These are phyloP conservation scores for sheep (Ovis aries) DNA, from an alignment of 2,113 vertebrate species.

Conservation along the genomic window DNA sequence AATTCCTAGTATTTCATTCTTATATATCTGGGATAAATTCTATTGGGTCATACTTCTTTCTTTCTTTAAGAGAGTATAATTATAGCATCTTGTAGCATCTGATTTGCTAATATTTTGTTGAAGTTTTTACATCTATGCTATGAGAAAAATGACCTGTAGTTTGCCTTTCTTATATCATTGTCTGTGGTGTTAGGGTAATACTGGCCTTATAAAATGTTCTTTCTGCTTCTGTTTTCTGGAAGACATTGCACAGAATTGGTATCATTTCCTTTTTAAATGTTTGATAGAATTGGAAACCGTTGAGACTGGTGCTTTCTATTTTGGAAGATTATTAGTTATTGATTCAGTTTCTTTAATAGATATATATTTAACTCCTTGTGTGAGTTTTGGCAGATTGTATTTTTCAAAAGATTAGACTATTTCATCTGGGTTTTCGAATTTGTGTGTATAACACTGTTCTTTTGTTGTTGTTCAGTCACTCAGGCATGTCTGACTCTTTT, in stretches of 20 bases:
- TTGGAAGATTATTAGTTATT: background rate
- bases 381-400: background rate
- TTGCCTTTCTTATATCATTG: background rate
- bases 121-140: background rate
- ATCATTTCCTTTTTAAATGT: background rate
- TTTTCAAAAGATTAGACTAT: background rate
- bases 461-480: background rate
- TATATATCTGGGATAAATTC: background rate
- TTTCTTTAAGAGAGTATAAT: background rate
- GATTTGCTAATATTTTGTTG: background rate
- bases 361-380: background rate
- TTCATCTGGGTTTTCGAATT: background rate
- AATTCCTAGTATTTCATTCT: background rate
- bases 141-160: background rate
- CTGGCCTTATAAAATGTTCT: background rate
- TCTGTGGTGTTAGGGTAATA: background rate
- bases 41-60: background rate
- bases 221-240: background rate
- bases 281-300: background rate
- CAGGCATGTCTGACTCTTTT: background rate
- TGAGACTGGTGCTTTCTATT: background rate
- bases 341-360: background rate
- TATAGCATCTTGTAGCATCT: background rate
- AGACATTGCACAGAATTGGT: background rate
- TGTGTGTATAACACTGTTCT: background rate